Base-by-base conservation (phyloP, 2,888 invertebrate genomes). In the Elaeidobius kamerunicus region DNA sequence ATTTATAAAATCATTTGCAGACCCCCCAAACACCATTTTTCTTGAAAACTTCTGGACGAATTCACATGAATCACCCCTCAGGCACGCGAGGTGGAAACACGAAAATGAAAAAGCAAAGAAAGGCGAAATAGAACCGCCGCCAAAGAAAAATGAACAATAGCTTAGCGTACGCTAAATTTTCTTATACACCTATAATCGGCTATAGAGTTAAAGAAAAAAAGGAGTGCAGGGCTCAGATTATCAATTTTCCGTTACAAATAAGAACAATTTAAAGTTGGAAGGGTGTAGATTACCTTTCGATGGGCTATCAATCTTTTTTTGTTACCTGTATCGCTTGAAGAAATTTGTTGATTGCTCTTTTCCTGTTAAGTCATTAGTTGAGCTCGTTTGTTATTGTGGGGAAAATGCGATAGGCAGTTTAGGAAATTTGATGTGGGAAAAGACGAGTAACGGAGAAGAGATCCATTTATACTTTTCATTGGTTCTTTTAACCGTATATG, bases 231-330 rank as follows among this genome's bases (percentile, higher is more conserved):
- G 15, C 16, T 7, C 11, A n/a, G 46, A 51, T 50, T 51, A 55
- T 55, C 55, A 55, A 55, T 55, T 55, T 55, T 47, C 50, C 38
- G 34, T 38, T 41, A 46, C 46, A 51, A 55, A 51, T 51, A 51
- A 40, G 42, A 55, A 45, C 50, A 51, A 55, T 55, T 55, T 55
- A 43, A 41, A 51, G 32, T 42, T 46, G 30, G 40, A 51, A 51
- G 51, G 51, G 50, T 53, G 55, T 45, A 42, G 44, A 55, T 51
- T 41, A 45, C 36, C 20, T 49, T 44, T 44, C 44, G 48, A 48
- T 48, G 17, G 53, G 44, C 32, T 38, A 49, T 48, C 48, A 48
- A 53, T 53, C 53, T 38, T 32, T 53, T 47, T 53, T 53, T 53
- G 44, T 44, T 49, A 48, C 49, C 50, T 50, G 40, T 54, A 47